Conservation (phyloP, 2,888 invertebrate genomes). For the Chrysopilus asiliformis region DNA sequence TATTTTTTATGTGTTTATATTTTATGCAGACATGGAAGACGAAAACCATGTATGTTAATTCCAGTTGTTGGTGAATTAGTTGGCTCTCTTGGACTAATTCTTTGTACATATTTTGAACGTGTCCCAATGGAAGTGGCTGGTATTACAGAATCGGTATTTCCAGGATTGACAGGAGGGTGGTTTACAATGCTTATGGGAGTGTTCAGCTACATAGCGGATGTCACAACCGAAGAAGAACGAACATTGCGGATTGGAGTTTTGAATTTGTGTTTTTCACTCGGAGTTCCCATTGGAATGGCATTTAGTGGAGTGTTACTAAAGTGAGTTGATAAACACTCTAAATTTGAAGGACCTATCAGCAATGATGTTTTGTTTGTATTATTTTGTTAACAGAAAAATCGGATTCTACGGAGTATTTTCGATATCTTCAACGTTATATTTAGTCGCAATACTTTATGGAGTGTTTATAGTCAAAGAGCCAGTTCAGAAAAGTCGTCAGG, state of each 20-base stretch:
- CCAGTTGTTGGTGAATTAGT: slow-evolving; percentile 71
- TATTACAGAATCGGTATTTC: slow-evolving; percentile 67
- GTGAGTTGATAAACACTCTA: slow-evolving; percentile 20
- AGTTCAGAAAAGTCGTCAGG: slow-evolving; percentile 24
- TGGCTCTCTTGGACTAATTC: slow-evolving; percentile 61
- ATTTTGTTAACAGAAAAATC: slow-evolving; percentile 39
- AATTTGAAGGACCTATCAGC: too few relatives aligned
- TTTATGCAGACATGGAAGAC: slow-evolving; percentile 28
- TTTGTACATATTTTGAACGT: slow-evolving; percentile 67
- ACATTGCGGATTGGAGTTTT: slow-evolving; percentile 77
- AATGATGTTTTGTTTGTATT: too few relatives aligned
- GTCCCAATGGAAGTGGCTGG: slow-evolving; percentile 70
- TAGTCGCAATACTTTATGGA: slow-evolving; percentile 62
- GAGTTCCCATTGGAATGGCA: slow-evolving; percentile 80
- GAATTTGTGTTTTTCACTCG: slow-evolving; percentile 77
- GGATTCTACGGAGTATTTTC: slow-evolving; percentile 74
- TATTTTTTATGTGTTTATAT: neutral
- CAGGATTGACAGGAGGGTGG: slow-evolving; percentile 70
- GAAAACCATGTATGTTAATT: slow-evolving; percentile 62
- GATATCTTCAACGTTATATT: slow-evolving; percentile 58
- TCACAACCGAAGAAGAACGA: slow-evolving; percentile 68
- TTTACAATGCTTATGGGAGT: slow-evolving; percentile 84
- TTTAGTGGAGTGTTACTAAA: slow-evolving; percentile 65
- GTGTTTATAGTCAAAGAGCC: slow-evolving; percentile 55
- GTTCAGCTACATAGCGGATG: slow-evolving; percentile 79